Conservation (phyloP, 2,888 invertebrate genomes). For the Calameuta pallipes region DNA sequence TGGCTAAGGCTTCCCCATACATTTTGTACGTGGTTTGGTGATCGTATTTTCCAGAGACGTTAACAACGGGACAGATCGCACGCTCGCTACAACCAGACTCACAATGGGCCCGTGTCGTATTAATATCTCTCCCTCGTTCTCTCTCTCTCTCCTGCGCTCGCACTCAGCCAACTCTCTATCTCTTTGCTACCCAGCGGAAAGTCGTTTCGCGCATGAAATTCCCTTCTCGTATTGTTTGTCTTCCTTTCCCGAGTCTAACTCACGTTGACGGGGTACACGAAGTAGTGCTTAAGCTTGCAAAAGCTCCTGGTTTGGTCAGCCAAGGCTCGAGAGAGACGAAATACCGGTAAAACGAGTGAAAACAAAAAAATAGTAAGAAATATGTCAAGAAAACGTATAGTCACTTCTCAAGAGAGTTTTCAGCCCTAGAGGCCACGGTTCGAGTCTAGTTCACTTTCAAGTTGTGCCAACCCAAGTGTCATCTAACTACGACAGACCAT, state of each 20-base stretch:
- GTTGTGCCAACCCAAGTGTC: background rate
- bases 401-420: background rate
- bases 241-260: constrained; percentile 14
- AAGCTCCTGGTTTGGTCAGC: constrained; percentile 1
- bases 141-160: background rate
- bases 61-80: background rate
- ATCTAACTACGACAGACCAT: background rate
- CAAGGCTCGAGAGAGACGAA: background rate
- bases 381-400: background rate
- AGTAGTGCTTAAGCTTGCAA: constrained; percentile 20
- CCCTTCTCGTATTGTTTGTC: constrained; percentile 14
- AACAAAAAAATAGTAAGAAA: background rate
- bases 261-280: constrained; percentile 16
- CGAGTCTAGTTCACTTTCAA: background rate
- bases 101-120: background rate
- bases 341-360: background rate
- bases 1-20: too few relatives aligned
- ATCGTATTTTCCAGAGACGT: constrained; percentile 1
- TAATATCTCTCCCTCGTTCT: background rate
- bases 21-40: background rate
- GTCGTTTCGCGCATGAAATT: background rate
- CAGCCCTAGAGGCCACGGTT: background rate
- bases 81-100: background rate
- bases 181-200: background rate
- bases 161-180: background rate